Evolutionary conservation across 2,888 invertebrate genomes (phyloP).

Genomic region (Habrosyne pyritoides): DNA sequence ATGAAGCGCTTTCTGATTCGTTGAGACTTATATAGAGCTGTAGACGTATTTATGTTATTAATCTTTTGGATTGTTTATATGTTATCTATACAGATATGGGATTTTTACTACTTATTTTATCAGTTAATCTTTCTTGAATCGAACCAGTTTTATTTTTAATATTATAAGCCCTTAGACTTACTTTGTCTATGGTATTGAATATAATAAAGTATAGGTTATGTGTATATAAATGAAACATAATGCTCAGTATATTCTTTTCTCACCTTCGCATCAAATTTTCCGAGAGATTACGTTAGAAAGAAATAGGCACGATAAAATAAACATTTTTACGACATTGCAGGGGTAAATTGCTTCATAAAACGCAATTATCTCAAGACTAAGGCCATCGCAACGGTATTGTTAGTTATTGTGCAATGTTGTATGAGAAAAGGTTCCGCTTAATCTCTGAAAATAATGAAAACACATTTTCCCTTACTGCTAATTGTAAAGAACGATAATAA

Average conservation of each 20-base stretch:
- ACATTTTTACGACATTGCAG: conserved; percentile 70
- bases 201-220: too few species aligned
- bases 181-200: too few species aligned
- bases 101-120: too few species aligned
- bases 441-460: conserved; percentile 16
- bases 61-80: neutral
- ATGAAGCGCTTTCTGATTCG: neutral
- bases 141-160: too few species aligned
- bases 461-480: neutral
- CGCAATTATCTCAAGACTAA: conserved; percentile 71
- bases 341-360: conserved; percentile 74
- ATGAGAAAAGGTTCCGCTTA: conserved; percentile 26
- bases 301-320: conserved; percentile 69
- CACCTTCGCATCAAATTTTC: conserved; percentile 49
- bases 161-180: too few species aligned
- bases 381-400: conserved; percentile 39
- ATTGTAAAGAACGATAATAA: too few species aligned
- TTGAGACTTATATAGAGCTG: neutral
- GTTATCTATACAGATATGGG: neutral
- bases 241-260: conserved; percentile 28
- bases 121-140: too few species aligned
- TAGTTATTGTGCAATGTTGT: conserved; percentile 30
- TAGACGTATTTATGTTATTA: neutral
- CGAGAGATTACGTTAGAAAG: conserved; percentile 62
- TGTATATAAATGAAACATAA: conserved; percentile 7